Evolutionary conservation across 2,888 invertebrate species (phyloP), one percentile per base, ranked within the genome.

Genomic region (Ischnura elegans): DNA sequence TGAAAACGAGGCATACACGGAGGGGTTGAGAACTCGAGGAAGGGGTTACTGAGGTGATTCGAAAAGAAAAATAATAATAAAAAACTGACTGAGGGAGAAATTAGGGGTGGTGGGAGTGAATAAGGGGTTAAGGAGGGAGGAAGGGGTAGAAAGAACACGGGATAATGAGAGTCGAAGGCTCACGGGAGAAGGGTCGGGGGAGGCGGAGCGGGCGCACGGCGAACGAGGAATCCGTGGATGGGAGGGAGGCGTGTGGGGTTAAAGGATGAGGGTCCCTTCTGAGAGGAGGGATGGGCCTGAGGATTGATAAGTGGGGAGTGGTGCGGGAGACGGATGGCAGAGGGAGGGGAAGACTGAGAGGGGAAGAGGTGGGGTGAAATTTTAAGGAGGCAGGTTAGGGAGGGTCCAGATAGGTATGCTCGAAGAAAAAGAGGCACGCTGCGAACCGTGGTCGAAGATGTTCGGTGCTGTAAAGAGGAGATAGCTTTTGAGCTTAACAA

Each of bases 161-260:
- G 90, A 90, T 90, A 90, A 90, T 90, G 90, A 90, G 90, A 90
- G 90, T 61, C 90, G 36, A 90, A 90, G 61, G 25, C 66, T n/a
- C n/a, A n/a, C n/a, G n/a, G n/a, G 51, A 13, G 51, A 90, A 61
- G 90, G 90, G 61, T 61, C n/a, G 43, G 19, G 51, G 51, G n/a
- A n/a, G n/a, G n/a, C n/a, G n/a, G n/a, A n/a, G n/a, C n/a, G 66
- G 61, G 43, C 43, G 51, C 43, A 61, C 90, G 90, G 90, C 61
- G 29, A 61, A 43, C 61, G 29, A 90, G 90, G 90, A 61, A 90
- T 90, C 90, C 66, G 43, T 90, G 90, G 90, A 51, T 43, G 90
- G n/a, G 29, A 90, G 90, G 90, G 43, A 90, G 61, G 61, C 66
- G 43, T 90, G 90, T 43, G 90, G 55, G 87, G 42, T n/a, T 87